These are phyloP conservation scores for Noctua pronuba DNA, from an alignment of 2,888 invertebrate genomes.

Conservation along the genomic window DNA sequence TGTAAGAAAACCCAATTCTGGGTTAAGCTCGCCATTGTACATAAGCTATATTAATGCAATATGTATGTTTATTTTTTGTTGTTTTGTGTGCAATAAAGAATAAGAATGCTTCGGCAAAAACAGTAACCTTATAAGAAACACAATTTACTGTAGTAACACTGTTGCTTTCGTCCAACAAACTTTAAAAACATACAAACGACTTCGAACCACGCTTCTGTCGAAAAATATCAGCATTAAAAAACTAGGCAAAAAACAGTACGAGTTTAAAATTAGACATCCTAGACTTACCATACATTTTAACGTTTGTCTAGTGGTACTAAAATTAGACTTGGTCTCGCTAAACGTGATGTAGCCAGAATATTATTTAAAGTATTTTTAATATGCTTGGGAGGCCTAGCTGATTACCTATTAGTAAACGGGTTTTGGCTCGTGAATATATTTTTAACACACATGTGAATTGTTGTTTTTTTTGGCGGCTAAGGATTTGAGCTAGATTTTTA, in stretches of 20 bases:
- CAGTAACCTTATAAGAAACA: background rate
- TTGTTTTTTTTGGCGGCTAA: background rate
- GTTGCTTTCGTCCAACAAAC: background rate
- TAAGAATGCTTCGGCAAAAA: too few relatives aligned
- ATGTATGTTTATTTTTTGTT: too few relatives aligned
- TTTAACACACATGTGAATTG: background rate
- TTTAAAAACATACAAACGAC: background rate
- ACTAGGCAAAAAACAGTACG: background rate
- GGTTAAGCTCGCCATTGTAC: too few relatives aligned
- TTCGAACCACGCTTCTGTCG: background rate
- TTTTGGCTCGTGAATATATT: background rate
- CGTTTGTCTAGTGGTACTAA: constrained; percentile 7
- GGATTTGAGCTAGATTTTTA: background rate
- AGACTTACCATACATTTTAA: background rate
- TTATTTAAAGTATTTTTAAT: background rate
- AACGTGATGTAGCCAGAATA: background rate
- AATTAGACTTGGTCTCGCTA: constrained; percentile 6
- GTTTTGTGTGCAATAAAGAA: too few relatives aligned
- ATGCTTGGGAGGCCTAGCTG: background rate
- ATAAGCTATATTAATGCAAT: too few relatives aligned
- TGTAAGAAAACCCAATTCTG: too few relatives aligned
- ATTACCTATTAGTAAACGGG: background rate
- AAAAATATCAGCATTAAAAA: background rate
- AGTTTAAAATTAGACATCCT: constrained; percentile 24
- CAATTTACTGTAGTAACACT: too few relatives aligned